A percentile compares a stretch with the other conserved stretches of the same genome.
Conservation (phyloP, 2,888 invertebrate species). For the Ceriagrion tenellum region DNA sequence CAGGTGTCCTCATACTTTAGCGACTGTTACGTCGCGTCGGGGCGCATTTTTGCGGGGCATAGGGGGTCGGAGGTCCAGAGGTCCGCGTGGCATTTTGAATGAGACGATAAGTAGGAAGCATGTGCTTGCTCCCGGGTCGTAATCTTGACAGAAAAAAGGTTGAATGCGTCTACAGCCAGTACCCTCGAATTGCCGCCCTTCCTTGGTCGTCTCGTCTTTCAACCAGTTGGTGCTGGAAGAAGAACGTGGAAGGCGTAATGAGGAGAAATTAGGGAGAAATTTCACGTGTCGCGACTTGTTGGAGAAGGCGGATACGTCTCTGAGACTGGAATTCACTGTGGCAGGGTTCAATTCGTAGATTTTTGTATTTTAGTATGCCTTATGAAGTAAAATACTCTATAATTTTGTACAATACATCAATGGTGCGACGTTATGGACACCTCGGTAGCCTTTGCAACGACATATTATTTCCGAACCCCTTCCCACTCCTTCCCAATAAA, state of each 20-base stretch:
- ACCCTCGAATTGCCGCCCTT: background rate
- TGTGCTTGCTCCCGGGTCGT: background rate
- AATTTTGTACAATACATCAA: no score
- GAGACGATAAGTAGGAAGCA: background rate
- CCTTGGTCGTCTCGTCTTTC: background rate
- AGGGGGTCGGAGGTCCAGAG: no score
- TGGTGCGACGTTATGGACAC: no score
- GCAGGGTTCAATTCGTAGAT: no score
- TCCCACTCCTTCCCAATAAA: no score
- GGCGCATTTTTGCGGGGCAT: background rate
- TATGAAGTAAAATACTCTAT: no score
- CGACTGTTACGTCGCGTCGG: background rate
- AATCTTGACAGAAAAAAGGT: background rate
- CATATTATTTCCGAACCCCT: no score
- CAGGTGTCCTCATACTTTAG: background rate
- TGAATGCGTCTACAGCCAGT: background rate
- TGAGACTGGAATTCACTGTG: no score
- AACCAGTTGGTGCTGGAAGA: background rate
- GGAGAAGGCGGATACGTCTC: no score
- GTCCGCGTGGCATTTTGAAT: background rate
- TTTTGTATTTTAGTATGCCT: no score
- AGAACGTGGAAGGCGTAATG: background rate
- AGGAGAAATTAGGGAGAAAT: background rate
- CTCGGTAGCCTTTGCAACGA: no score
- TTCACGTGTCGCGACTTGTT: no score